phyloP scores from a whole-genome alignment of 2,888 invertebrate species.

The Hofmannophila pseudospretella region DNA sequence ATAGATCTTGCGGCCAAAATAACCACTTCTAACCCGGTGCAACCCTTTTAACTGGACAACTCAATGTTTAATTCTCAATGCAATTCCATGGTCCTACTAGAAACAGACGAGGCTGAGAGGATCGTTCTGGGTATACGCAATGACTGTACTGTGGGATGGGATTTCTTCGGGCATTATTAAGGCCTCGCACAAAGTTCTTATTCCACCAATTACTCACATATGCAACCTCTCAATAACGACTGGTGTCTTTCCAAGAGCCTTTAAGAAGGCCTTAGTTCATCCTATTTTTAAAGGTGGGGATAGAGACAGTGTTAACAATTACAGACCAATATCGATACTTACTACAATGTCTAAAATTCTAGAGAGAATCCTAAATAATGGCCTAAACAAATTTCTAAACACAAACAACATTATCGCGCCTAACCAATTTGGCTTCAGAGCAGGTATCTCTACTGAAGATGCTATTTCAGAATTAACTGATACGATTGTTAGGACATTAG shows the following conservation, averaged over 20 bases:
- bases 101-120: background rate
- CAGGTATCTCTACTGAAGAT: too few relatives aligned
- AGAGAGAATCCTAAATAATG: too few relatives aligned
- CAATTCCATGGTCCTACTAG: background rate
- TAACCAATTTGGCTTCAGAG: too few relatives aligned
- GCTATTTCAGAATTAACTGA: too few relatives aligned
- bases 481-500: too few relatives aligned
- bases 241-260: background rate
- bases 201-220: background rate
- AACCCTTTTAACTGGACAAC: background rate
- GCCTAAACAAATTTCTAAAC: too few relatives aligned
- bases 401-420: too few relatives aligned
- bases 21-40: background rate
- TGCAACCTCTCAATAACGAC: background rate
- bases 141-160: conserved; percentile 9
- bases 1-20: background rate
- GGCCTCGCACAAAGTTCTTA: background rate
- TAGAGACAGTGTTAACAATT: background rate
- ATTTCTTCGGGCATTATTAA: conserved; percentile 10
- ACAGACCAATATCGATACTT: too few relatives aligned
- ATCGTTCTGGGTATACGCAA: background rate
- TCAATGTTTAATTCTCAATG: background rate
- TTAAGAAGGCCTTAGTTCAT: background rate
- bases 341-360: too few relatives aligned
- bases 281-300: conserved; percentile 1